Conservation (phyloP, 1,140 invertebrate species). For the Neodiprion lecontei region DNA sequence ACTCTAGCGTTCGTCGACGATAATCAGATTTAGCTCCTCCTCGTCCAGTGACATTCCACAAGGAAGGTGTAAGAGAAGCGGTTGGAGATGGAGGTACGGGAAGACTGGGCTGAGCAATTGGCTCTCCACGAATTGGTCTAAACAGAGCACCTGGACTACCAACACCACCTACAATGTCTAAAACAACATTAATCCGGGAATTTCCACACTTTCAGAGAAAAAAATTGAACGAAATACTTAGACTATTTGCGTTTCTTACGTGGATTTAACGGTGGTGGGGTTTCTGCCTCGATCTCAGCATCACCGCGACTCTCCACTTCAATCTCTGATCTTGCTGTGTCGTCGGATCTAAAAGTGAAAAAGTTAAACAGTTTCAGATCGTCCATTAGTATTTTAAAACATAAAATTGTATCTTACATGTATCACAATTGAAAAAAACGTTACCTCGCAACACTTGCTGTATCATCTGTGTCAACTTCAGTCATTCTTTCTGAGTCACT, state of each 20-base stretch:
- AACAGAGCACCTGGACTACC: slow-evolving; percentile 46
- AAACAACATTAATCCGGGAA: slow-evolving; percentile 2
- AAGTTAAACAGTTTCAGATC: slow-evolving; percentile 9
- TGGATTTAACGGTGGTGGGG: slow-evolving; percentile 44
- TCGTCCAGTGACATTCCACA: slow-evolving; percentile 50
- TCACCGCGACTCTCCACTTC: slow-evolving; percentile 64
- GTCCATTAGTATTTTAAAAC: neutral
- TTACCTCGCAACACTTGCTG: slow-evolving; percentile 73
- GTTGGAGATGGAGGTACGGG: slow-evolving; percentile 44
- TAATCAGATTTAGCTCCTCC: slow-evolving; percentile 55
- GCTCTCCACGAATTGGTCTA: slow-evolving; percentile 55
- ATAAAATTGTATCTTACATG: neutral
- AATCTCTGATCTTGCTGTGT: slow-evolving; percentile 72
- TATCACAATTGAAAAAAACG: slow-evolving; percentile 28
- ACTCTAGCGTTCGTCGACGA: slow-evolving; percentile 55
- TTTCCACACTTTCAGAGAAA: slow-evolving; percentile 2
- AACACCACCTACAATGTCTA: slow-evolving; percentile 17
- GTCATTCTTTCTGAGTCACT: slow-evolving; percentile 93
- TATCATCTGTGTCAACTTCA: slow-evolving; percentile 86
- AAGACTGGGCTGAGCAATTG: slow-evolving; percentile 31
- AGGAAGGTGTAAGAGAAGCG: slow-evolving; percentile 38
- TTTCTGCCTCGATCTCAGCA: slow-evolving; percentile 58
- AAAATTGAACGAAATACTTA: slow-evolving; percentile 11
- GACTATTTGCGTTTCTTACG: slow-evolving; percentile 35
- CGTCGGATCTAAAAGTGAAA: slow-evolving; percentile 67